Evolutionary conservation across 2,888 invertebrate genomes (phyloP).

Genomic region (Brachycybe producta): DNA sequence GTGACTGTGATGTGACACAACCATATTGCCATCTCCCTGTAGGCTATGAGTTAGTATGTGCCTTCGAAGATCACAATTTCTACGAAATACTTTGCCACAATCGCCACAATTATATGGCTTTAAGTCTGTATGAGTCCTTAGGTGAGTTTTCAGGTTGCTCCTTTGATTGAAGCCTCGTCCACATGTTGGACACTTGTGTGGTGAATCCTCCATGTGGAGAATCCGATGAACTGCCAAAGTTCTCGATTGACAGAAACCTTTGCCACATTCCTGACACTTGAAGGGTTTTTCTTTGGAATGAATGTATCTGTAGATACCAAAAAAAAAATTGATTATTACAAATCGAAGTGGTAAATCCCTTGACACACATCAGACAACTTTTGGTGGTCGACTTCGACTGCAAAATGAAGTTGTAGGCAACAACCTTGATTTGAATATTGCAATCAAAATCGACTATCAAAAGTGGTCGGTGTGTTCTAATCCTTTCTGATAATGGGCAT

Average conservation of each 20-base stretch:
- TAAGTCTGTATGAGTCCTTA: slow-evolving; percentile 80
- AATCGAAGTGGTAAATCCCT: slow-evolving; percentile 57
- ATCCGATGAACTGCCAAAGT: slow-evolving; percentile 92
- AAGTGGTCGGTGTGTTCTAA: not conserved
- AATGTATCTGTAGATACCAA: slow-evolving; percentile 82
- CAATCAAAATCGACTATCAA: not conserved
- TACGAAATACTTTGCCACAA: slow-evolving; percentile 79
- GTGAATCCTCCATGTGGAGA: slow-evolving; percentile 85
- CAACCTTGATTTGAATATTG: not conserved
- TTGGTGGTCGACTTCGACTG: too few species aligned
- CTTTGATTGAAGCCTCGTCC: slow-evolving; percentile 84
- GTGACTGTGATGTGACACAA: too few species aligned
- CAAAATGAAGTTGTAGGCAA: too few species aligned
- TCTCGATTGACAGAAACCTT: slow-evolving; percentile 93
- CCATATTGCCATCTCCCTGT: slow-evolving; percentile 34
- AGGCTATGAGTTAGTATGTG: slow-evolving; percentile 83
- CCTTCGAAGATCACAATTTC: slow-evolving; percentile 78
- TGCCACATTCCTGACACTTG: slow-evolving; percentile 89
- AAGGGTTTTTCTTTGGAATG: slow-evolving; percentile 98
- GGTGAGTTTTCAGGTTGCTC: slow-evolving; percentile 80
- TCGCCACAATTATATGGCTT: slow-evolving; percentile 80
- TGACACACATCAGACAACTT: not conserved
- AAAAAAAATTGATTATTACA: slow-evolving; percentile 90
- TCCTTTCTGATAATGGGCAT: not conserved
- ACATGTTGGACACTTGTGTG: slow-evolving; percentile 86